A percentile compares a stretch with the other conserved stretches of the same genome.
Evolutionary conservation across 1,140 invertebrate species (phyloP).

Genomic region (Euglossa dilemma): DNA sequence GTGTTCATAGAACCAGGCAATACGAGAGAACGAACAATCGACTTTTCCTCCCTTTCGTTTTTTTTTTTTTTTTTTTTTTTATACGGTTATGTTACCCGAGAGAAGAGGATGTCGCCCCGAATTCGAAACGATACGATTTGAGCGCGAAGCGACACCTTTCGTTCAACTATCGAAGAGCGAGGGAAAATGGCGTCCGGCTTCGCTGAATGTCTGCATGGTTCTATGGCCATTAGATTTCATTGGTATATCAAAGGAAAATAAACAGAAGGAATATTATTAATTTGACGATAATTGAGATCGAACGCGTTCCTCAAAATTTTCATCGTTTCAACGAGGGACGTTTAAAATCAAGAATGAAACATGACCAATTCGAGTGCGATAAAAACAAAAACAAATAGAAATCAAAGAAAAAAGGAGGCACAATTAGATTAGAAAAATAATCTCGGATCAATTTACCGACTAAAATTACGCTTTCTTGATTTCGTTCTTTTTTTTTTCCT

Average conservation of each 20-base stretch:
- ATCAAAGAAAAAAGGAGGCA: constrained; percentile 23
- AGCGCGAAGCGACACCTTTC: background rate
- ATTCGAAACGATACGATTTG: background rate
- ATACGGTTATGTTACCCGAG: background rate
- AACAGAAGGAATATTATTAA: background rate
- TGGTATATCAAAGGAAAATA: background rate
- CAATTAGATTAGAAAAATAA: constrained; percentile 3
- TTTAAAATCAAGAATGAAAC: background rate
- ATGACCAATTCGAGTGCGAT: background rate
- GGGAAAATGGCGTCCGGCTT: background rate
- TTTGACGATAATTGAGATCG: constrained; percentile 44
- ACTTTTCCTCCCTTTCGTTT: background rate
- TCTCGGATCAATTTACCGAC: background rate
- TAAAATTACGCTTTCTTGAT: background rate
- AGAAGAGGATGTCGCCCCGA: background rate
- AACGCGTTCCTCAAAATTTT: constrained; percentile 41
- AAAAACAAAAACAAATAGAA: background rate
- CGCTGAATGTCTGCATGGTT: background rate
- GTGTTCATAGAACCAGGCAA: background rate
- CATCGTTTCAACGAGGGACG: background rate
- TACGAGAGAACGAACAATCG: no score
- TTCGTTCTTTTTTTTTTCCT: background rate
- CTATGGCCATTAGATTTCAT: background rate
- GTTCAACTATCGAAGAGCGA: background rate
- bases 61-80: background rate